phyloP scores from a whole-genome alignment of 2,888 invertebrate genomes.

The Biston stratarius region DNA sequence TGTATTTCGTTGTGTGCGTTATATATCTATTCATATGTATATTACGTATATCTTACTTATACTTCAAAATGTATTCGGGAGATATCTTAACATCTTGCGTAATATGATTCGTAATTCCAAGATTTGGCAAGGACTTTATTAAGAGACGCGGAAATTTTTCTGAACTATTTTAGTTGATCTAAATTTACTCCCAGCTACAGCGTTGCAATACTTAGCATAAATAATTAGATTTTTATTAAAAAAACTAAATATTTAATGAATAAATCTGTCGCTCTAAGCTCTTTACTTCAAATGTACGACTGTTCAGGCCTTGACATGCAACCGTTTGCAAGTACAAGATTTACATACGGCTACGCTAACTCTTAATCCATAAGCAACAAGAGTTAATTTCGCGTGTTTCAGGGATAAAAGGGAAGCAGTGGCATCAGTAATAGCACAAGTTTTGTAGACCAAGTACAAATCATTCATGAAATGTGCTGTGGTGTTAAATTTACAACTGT shows the following conservation, averaged over 20 bases:
- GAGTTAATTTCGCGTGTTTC: constrained; percentile 46
- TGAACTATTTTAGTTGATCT: background rate
- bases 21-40: no score
- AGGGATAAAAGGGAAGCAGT: constrained; percentile 31
- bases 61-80: background rate
- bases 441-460: constrained; percentile 70
- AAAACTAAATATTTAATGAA: constrained; percentile 45
- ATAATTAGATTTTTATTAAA: constrained; percentile 30
- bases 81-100: background rate
- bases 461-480: constrained; percentile 70
- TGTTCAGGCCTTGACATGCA: constrained; percentile 66
- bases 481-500: constrained; percentile 62
- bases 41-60: no score
- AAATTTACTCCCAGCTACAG: constrained; percentile 10
- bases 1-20: no score
- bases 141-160: background rate
- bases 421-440: constrained; percentile 43
- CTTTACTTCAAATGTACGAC: constrained; percentile 54
- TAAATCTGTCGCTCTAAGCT: constrained; percentile 50
- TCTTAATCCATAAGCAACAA: constrained; percentile 40
- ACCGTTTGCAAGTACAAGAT: constrained; percentile 49
- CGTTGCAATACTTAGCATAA: constrained; percentile 27
- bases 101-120: background rate
- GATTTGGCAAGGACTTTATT: constrained; percentile 1
- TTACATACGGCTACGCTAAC: constrained; percentile 37